phyloP scores from a whole-genome alignment of 64 coral and sea anemone genomes.

The Porites australiensis region DNA sequence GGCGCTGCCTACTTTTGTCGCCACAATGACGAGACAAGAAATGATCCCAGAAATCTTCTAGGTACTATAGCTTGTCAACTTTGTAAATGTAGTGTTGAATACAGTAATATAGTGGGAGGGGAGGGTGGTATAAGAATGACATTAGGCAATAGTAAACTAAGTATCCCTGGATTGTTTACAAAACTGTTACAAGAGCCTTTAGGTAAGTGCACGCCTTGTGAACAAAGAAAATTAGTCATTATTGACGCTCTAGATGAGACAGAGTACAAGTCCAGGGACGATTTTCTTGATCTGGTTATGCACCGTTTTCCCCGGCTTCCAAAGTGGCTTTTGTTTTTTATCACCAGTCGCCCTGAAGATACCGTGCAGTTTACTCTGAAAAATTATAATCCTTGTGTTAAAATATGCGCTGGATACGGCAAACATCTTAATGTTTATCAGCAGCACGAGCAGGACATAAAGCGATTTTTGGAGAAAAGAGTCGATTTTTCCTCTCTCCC shows the following conservation, averaged over 20 bases:
- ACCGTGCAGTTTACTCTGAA: background rate
- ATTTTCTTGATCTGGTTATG: conserved; percentile 40
- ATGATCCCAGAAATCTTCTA: no score
- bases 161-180: conserved; percentile 26
- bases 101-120: conserved; percentile 26
- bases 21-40: no score
- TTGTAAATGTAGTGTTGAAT: background rate
- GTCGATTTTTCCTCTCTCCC: background rate
- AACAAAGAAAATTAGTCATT: no score
- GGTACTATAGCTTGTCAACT: conserved; percentile 32
- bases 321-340: conserved; percentile 30
- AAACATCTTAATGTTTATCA: background rate
- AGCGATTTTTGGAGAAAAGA: background rate
- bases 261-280: no score
- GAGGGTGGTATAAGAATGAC: background rate
- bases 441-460: conserved; percentile 27
- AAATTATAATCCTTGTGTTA: conserved; percentile 34
- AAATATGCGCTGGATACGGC: conserved; percentile 5
- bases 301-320: conserved; percentile 26
- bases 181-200: conserved; percentile 47
- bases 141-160: conserved; percentile 3
- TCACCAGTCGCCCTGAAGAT: conserved; percentile 44
- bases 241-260: no score
- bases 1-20: no score
- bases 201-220: background rate